These are phyloP conservation scores for Neolamprologus falcicula DNA, from an alignment of 2,113 vertebrate genomes.

Conservation along the genomic window DNA sequence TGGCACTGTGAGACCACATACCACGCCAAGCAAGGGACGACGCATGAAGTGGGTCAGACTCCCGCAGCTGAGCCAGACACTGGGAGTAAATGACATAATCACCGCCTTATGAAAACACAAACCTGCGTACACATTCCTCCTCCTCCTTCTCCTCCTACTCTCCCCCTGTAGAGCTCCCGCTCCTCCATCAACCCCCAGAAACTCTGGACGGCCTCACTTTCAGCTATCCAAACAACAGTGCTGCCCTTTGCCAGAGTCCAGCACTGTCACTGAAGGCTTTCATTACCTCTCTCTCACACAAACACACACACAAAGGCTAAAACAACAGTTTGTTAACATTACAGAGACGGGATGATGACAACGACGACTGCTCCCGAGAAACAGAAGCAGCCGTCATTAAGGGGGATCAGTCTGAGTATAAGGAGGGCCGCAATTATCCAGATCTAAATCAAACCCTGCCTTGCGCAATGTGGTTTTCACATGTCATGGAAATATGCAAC, in stretches of 20 bases:
- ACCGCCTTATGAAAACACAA: conserved; percentile 54
- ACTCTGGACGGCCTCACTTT: conserved; percentile 8
- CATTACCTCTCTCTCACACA: neutral
- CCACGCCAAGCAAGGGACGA: conserved; percentile 24
- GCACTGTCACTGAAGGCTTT: conserved; percentile 16
- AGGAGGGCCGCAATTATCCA: neutral
- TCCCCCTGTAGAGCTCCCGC: neutral
- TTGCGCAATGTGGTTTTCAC: conserved; percentile 14
- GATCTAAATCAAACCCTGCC: conserved; percentile 2
- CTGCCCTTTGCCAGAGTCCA: neutral
- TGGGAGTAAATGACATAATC: conserved; percentile 66
- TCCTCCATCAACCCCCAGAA: neutral
- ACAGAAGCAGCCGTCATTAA: neutral
- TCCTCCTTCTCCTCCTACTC: neutral
- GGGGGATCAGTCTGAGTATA: neutral
- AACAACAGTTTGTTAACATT: conserved; percentile 3
- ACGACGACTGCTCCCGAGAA: neutral
- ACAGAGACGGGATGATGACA: neutral
- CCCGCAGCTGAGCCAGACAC: conserved; percentile 25
- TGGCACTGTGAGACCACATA: conserved; percentile 35
- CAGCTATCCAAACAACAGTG: conserved; percentile 38
- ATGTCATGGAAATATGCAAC: conserved; percentile 34
- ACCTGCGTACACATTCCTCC: conserved; percentile 22
- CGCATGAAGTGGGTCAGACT: conserved; percentile 34
- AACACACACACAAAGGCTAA: neutral